Evolutionary conservation across 2,888 invertebrate species (phyloP), one percentile per base, ranked within the genome.

Genomic region (Protodeltote pygarga): DNA sequence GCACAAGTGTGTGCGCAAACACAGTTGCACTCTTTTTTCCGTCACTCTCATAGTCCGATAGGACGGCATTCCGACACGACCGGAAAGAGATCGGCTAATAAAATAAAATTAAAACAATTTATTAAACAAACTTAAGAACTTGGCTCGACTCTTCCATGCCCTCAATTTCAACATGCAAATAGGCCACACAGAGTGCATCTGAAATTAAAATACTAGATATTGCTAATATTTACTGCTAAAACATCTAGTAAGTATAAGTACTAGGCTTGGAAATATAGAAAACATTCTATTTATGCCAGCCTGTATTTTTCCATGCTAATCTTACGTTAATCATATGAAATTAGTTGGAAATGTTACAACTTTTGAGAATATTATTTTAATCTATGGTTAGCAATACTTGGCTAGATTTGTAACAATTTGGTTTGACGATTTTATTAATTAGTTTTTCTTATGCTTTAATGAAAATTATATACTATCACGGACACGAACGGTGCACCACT

Each of bases 81-180:
- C 0, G 3, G 10, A 6, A 31, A 31, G 1, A 19, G n/a, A n/a
- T n/a, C n/a, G n/a, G n/a, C n/a, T n/a, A 11, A 19, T 19, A 2
- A 1, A 10, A 5, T 0, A 3, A 0, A 5, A 1, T 1, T 10
- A 42, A 28, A 21, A 2, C 16, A 44, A 20, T 6, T 8, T 3
- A 16, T n/a, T 10, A 16, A 57, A 16, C n/a, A 16, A 11, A 27
- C 14, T 14, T 0, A 0, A 4, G 2, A 51, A 41, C 61, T 41
- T 35, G 9, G 29, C 27, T n/a, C 5, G 1, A 0, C 31, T 16
- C 25, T 35, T 23, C 35, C 23, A 5, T 0, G 17, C 24, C 33
- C 24, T 13, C 28, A 37, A 53, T 66, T 42, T 49, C 29, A 45
- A 1, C 19, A 67, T 65, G 58, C 52, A 58, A 63, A 65, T 49